phyloP scores from a whole-genome alignment of 2,113 vertebrate genomes.

The Butastur rufipennis region DNA sequence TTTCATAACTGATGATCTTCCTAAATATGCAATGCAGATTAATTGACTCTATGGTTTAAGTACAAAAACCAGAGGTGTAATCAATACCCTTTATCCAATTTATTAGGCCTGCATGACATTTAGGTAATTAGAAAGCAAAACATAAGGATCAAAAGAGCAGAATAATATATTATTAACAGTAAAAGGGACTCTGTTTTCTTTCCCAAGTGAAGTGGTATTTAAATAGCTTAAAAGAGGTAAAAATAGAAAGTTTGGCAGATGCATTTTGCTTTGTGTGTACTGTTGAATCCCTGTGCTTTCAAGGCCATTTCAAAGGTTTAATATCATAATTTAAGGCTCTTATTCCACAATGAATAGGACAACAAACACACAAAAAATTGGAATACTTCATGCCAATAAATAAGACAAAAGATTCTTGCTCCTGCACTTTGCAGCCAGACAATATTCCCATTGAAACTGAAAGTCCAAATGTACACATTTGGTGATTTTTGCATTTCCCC shows the following conservation, averaged over 20 bases:
- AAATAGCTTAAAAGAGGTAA: not conserved
- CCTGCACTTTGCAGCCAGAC: not conserved
- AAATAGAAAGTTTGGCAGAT: conserved; percentile 40
- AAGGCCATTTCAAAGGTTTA: not conserved
- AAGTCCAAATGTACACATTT: not conserved
- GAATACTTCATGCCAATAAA: not conserved
- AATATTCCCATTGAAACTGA: not conserved
- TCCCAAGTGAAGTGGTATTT: conserved; percentile 28
- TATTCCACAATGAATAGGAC: not conserved
- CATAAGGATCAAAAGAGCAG: not conserved
- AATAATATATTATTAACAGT: not conserved
- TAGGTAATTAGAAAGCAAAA: conserved; percentile 45
- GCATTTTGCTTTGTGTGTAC: not conserved
- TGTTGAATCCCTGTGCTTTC: not conserved
- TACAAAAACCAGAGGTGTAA: not conserved
- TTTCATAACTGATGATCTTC: conserved; percentile 25
- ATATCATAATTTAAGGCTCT: not conserved
- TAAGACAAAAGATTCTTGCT: not conserved
- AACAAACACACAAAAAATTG: not conserved
- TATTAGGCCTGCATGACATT: conserved; percentile 55
- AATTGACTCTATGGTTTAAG: conserved; percentile 5
- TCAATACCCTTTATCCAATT: conserved; percentile 53
- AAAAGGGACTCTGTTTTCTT: conserved; percentile 9
- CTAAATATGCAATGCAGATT: conserved; percentile 36
- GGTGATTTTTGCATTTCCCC: not conserved